phyloP scores from a whole-genome alignment of 2,888 invertebrate species.

The Fragum fragum region DNA sequence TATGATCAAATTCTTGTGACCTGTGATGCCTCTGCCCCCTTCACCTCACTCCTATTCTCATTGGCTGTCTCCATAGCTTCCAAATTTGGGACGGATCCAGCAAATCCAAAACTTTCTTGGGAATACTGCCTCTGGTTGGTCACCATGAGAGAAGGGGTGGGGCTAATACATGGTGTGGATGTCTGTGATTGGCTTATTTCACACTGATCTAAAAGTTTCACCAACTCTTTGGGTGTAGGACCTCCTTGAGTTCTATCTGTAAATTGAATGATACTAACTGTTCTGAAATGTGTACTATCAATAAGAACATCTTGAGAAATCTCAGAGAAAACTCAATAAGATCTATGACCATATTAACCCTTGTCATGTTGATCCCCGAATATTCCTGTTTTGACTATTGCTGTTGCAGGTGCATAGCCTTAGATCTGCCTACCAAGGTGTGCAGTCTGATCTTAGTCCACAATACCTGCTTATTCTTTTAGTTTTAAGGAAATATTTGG shows the following conservation, averaged over 20 bases:
- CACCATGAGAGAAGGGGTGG: slow-evolving; percentile 88
- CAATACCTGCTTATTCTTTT: too few species aligned
- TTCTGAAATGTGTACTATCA: neutral
- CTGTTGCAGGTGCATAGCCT: too few species aligned
- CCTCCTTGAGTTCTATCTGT: slow-evolving; percentile 89
- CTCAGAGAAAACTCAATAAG: too few species aligned
- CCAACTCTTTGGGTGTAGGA: slow-evolving; percentile 96
- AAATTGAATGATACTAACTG: neutral
- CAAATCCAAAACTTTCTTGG: slow-evolving; percentile 20
- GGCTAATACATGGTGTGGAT: slow-evolving; percentile 93
- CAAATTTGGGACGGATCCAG: slow-evolving; percentile 47
- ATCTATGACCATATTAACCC: too few species aligned
- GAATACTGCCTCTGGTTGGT: slow-evolving; percentile 15
- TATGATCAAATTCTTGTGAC: slow-evolving; percentile 54
- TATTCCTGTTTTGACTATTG: too few species aligned
- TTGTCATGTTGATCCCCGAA: too few species aligned
- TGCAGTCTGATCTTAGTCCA: too few species aligned
- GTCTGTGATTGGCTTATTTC: slow-evolving; percentile 94
- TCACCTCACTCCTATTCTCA: slow-evolving; percentile 44
- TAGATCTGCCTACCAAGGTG: too few species aligned
- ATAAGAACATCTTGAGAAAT: too few species aligned
- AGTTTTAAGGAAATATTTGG: too few species aligned
- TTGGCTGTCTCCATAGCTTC: slow-evolving; percentile 36
- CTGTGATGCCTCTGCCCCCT: slow-evolving; percentile 56
- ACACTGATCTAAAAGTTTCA: slow-evolving; percentile 96